Conservation (phyloP, 2,797 vertebrate species). For the Holocentrus rufus region DNA sequence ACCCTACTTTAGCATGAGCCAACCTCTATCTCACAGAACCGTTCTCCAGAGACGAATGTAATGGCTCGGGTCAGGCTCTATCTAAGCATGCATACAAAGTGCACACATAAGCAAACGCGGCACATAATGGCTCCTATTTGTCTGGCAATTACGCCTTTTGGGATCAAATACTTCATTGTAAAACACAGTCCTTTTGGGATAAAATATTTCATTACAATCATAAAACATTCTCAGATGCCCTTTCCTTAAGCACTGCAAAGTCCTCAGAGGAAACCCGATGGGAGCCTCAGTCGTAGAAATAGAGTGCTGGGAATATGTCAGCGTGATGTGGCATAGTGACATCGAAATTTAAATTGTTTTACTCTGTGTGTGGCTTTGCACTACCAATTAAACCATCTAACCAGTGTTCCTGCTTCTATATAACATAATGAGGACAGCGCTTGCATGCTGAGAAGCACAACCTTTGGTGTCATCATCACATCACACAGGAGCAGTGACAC, state of each 20-base stretch:
- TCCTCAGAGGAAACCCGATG: constrained; percentile 52
- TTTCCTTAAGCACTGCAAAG: constrained; percentile 12
- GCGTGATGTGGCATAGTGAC: constrained; percentile 12
- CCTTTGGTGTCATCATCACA: too few relatives aligned
- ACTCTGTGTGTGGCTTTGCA: too few relatives aligned
- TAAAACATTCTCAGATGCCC: not conserved
- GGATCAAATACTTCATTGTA: constrained; percentile 43
- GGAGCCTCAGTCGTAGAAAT: constrained; percentile 38
- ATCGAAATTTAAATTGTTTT: too few relatives aligned
- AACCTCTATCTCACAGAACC: constrained; percentile 56
- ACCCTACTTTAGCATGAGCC: constrained; percentile 59
- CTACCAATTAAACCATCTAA: too few relatives aligned
- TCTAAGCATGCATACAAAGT: constrained; percentile 50
- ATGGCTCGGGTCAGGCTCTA: constrained; percentile 62
- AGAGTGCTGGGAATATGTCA: constrained; percentile 10
- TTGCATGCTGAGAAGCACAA: not conserved
- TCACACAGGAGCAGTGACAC: too few relatives aligned
- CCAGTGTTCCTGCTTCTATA: not conserved
- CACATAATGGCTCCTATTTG: constrained; percentile 61
- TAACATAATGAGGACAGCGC: not conserved
- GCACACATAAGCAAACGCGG: constrained; percentile 60
- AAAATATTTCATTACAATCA: constrained; percentile 3
- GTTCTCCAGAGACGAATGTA: constrained; percentile 65
- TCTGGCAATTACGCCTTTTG: constrained; percentile 52
- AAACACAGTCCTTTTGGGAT: constrained; percentile 40